phyloP scores from a whole-genome alignment of 1,140 invertebrate genomes.

The Penaeus chinensis region DNA sequence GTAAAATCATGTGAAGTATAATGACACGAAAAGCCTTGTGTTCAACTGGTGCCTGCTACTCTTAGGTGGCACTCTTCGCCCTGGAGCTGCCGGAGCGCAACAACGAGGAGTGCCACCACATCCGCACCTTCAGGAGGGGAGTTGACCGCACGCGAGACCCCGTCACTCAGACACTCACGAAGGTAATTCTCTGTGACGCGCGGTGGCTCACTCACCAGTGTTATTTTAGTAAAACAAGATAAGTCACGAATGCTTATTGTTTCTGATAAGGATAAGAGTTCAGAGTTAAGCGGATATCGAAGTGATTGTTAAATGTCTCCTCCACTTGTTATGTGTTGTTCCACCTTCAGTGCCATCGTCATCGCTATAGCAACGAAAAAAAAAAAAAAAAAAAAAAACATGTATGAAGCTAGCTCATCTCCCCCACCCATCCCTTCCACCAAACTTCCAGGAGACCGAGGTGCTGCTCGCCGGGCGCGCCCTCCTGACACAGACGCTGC shows the following conservation, averaged over 20 bases:
- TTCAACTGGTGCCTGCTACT: neutral
- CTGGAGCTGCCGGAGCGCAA: constrained; percentile 51
- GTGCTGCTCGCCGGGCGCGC: constrained; percentile 31
- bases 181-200: constrained; percentile 20
- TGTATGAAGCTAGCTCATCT: neutral
- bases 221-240: neutral
- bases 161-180: constrained; percentile 37
- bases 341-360: neutral
- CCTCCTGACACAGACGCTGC: constrained; percentile 45
- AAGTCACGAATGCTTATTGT: neutral
- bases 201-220: neutral
- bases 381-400: too few relatives aligned
- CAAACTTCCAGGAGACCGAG: constrained; percentile 25
- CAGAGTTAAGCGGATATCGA: neutral
- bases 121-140: constrained; percentile 28
- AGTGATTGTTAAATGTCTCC: neutral
- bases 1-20: too few relatives aligned
- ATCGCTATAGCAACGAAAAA: too few relatives aligned
- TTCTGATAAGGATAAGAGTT: neutral
- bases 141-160: constrained; percentile 55
- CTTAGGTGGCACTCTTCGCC: constrained; percentile 35
- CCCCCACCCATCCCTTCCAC: neutral
- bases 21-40: too few relatives aligned
- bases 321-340: too few relatives aligned
- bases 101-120: constrained; percentile 54